Conservation (phyloP, 1,140 invertebrate species). For the Mamestra configurata region DNA sequence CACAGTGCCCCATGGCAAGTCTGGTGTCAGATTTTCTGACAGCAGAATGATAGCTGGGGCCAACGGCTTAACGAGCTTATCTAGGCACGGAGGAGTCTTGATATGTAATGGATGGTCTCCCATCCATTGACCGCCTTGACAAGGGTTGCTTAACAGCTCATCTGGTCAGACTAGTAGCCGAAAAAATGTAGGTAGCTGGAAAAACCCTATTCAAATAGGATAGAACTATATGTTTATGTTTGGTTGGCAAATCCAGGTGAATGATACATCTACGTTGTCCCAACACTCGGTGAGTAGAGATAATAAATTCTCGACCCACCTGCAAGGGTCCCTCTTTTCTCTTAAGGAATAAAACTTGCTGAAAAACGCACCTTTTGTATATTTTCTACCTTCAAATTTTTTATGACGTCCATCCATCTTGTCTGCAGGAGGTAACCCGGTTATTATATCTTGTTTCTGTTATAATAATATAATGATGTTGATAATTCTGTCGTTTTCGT, state of each 20-base stretch:
- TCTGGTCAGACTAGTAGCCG: no score
- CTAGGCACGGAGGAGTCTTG: no score
- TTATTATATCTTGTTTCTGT: constrained; percentile 36
- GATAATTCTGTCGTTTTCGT: constrained; percentile 20
- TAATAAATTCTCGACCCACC: constrained; percentile 57
- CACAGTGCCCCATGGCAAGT: no score
- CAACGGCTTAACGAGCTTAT: no score
- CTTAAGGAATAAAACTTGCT: constrained; percentile 58
- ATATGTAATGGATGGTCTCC: no score
- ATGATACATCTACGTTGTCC: background rate
- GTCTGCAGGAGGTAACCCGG: constrained; percentile 30
- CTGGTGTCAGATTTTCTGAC: no score
- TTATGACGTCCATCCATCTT: constrained; percentile 44
- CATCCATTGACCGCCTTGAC: no score
- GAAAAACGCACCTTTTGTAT: constrained; percentile 56
- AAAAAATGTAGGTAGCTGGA: no score
- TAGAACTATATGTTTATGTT: no score
- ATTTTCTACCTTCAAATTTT: constrained; percentile 50
- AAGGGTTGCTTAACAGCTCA: no score
- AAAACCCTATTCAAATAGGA: no score
- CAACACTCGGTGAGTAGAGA: constrained; percentile 53
- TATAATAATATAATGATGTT: constrained; percentile 25
- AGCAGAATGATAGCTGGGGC: no score
- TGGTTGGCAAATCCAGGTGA: background rate
- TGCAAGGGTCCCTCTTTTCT: constrained; percentile 53